Evolutionary conservation across 2,888 invertebrate species (phyloP).

Genomic region (Stenotaenia linearis): DNA sequence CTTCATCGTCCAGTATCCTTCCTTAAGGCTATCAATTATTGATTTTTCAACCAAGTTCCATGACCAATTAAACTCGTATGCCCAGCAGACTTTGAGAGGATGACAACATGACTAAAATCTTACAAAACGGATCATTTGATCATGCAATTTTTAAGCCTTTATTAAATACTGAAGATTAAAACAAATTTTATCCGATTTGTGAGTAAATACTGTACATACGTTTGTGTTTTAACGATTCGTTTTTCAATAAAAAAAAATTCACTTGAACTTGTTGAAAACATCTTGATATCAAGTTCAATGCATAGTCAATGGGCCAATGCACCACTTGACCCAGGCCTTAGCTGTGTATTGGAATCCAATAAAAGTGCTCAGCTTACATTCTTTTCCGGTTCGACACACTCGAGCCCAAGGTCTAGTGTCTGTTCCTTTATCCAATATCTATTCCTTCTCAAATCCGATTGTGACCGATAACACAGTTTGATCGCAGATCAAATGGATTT

Average conservation of each 20-base stretch:
- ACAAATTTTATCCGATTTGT: no score
- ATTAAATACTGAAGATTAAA: no score
- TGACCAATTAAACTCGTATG: background rate
- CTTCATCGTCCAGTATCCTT: slow-evolving; percentile 6
- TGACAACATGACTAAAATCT: background rate
- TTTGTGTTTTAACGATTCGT: no score
- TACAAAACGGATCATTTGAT: background rate
- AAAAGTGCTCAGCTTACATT: background rate
- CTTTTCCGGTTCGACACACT: slow-evolving; percentile 14
- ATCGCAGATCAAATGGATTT: background rate
- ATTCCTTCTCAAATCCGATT: background rate
- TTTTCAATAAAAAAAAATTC: background rate
- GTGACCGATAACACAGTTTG: background rate
- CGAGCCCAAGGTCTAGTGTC: slow-evolving; percentile 5
- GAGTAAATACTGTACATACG: no score
- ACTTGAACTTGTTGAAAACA: background rate
- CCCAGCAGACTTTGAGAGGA: background rate
- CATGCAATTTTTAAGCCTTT: no score
- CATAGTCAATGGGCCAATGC: slow-evolving; percentile 14
- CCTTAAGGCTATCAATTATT: slow-evolving; percentile 3
- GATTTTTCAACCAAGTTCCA: slow-evolving; percentile 2
- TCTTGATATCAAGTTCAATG: slow-evolving; percentile 19
- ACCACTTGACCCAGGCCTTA: slow-evolving; percentile 2
- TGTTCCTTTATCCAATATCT: slow-evolving; percentile 7
- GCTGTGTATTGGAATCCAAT: slow-evolving; percentile 19